Conservation (phyloP, 2,113 vertebrate genomes). For the Pseudorhombus dupliciocellatus region DNA sequence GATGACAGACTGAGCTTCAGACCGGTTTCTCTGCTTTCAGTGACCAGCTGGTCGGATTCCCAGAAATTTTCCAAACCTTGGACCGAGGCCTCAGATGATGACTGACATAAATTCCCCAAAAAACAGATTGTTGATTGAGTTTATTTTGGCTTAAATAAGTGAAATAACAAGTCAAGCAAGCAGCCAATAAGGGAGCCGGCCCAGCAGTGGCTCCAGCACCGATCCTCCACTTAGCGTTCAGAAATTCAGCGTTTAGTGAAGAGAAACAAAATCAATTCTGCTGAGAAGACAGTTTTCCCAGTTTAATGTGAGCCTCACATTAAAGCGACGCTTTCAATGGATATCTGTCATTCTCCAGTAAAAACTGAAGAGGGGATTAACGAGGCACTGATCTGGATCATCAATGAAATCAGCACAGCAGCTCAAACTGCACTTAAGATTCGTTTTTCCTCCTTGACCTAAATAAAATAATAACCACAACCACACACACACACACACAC, state of each 20-base stretch:
- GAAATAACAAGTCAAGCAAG: not conserved
- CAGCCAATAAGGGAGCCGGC: not conserved
- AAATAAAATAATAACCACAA: constrained; percentile 3
- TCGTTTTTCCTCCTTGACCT: not conserved
- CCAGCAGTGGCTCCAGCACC: not conserved
- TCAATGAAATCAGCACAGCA: no score
- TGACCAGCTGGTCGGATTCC: not conserved
- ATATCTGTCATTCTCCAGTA: not conserved
- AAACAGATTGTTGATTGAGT: constrained; percentile 26
- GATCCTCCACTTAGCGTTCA: not conserved
- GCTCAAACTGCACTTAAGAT: no score
- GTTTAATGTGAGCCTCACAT: not conserved
- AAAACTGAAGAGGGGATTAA: not conserved
- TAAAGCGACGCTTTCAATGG: not conserved
- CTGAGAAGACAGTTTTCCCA: constrained; percentile 8
- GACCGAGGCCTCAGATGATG: not conserved
- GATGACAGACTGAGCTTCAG: not conserved
- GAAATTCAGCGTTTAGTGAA: not conserved
- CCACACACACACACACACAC: no score
- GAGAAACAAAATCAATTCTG: not conserved
- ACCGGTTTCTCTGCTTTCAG: not conserved
- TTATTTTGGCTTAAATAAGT: constrained; percentile 15
- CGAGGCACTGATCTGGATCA: no score
- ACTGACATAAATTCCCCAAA: not conserved
- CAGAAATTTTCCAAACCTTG: not conserved